Evolutionary conservation across 2,888 invertebrate species (phyloP), one percentile per base, ranked within the genome.

Genomic region (Plagodis pulveraria): DNA sequence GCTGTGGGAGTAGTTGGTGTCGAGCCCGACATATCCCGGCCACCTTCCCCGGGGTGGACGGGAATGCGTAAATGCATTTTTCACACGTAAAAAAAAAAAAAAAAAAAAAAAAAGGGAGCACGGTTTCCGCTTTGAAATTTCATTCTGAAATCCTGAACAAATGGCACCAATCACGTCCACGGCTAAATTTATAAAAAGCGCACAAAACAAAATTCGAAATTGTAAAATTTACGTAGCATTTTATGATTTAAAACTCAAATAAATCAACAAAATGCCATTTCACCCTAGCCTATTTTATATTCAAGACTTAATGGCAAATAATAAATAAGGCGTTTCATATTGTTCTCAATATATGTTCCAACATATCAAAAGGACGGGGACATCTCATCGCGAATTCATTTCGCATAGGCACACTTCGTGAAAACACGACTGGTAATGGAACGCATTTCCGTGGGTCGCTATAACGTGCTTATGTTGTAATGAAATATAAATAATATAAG

Each of bases 361-460:
- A 75, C 72, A 77, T 76, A 77, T 78, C 78, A 79, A 78, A 74
- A 75, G 74, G 72, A 78, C 77, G 80, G 81, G 81, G 80, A 77
- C 72, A 72, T 63, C 78, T 79, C 79, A 84, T 87, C 80, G 71
- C 60, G 76, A 84, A 89, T 89, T 87, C 89, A 66, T 68, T 65
- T 64, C 86, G 78, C 88, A 84, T 77, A 73, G 72, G 72, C 77
- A 73, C 76, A 80, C 84, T 84, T 80, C 78, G 83, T 74, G 81
- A 80, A 81, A 86, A 85, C 85, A 83, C 84, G 82, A 77, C 76
- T 71, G 70, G 66, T 63, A 73, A 44, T 51, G 64, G 69, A 70
- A 77, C 70, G 71, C 65, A 58, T 64, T 54, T 61, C 43, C 58
- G 49, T 47, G 42, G 70, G 71, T 71, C 69, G 70, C 50, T 47